These are phyloP conservation scores for Eudorcas thomsonii DNA, from an alignment of 2,113 vertebrate species.

Conservation along the genomic window DNA sequence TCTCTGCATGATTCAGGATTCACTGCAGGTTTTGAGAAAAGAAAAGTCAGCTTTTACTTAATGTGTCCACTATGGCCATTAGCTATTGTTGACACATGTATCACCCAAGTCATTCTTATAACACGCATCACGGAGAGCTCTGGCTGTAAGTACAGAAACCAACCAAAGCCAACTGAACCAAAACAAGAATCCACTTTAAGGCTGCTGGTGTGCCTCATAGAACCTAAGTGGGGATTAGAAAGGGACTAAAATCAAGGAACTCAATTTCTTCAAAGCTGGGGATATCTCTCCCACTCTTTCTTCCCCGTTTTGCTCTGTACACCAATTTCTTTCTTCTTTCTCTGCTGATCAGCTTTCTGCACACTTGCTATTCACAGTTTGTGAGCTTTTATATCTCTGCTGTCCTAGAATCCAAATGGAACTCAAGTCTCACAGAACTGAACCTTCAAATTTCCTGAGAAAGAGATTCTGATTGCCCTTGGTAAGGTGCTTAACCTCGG, in stretches of 20 bases:
- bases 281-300: neutral
- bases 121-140: neutral
- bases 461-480: neutral
- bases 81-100: neutral
- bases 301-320: neutral
- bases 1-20: neutral
- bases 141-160: neutral
- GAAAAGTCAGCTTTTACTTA: neutral
- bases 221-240: neutral
- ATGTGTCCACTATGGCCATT: neutral
- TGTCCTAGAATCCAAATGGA: neutral
- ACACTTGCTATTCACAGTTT: neutral
- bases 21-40: neutral
- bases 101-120: neutral
- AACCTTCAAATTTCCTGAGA: slow-evolving; percentile 5
- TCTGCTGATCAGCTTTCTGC: neutral
- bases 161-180: neutral
- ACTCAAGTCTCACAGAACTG: neutral
- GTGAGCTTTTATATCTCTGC: neutral
- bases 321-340: slow-evolving; percentile 2
- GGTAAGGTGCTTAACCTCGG: neutral
- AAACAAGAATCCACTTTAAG: neutral
- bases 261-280: neutral
- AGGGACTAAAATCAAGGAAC: neutral
- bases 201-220: neutral